phyloP scores from a whole-genome alignment of 2,113 vertebrate species.

The Condylura cristata region DNA sequence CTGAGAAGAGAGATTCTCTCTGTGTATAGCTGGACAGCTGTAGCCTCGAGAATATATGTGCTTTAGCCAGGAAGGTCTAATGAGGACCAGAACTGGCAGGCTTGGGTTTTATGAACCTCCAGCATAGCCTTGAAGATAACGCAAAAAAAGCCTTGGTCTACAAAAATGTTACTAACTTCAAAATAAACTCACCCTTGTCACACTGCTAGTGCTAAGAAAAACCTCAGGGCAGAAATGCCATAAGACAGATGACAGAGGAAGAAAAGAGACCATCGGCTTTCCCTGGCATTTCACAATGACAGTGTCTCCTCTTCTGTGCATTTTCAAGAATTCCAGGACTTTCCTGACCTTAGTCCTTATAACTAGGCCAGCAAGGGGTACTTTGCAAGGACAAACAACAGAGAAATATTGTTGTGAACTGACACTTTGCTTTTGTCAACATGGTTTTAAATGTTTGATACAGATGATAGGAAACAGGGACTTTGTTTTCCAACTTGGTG shows the following conservation, averaged over 20 bases:
- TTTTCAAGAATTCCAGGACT: not conserved
- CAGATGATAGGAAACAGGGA: not conserved
- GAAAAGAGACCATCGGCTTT: not conserved
- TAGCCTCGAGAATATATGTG: not conserved
- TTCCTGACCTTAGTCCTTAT: not conserved
- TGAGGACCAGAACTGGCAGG: not conserved
- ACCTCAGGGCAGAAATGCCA: not conserved
- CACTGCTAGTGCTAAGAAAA: not conserved
- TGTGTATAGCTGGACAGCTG: not conserved
- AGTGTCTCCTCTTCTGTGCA: not conserved
- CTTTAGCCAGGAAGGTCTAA: not conserved
- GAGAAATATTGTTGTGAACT: not conserved
- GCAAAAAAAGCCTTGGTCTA: not conserved
- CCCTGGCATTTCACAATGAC: not conserved
- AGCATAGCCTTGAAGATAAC: not conserved
- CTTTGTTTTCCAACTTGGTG: not conserved
- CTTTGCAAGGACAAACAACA: not conserved
- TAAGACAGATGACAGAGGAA: not conserved
- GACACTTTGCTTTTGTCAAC: not conserved
- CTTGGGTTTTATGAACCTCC: not conserved
- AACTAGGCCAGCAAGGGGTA: not conserved
- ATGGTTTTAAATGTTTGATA: constrained; percentile 20
- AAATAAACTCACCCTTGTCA: not conserved
- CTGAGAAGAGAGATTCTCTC: not conserved
- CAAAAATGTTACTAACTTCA: not conserved